Percentiles rank a stretch among this genome's conserved stretches.
phyloP scores from a whole-genome alignment of 2,113 vertebrate species.

The Nesogale talazaci region DNA sequence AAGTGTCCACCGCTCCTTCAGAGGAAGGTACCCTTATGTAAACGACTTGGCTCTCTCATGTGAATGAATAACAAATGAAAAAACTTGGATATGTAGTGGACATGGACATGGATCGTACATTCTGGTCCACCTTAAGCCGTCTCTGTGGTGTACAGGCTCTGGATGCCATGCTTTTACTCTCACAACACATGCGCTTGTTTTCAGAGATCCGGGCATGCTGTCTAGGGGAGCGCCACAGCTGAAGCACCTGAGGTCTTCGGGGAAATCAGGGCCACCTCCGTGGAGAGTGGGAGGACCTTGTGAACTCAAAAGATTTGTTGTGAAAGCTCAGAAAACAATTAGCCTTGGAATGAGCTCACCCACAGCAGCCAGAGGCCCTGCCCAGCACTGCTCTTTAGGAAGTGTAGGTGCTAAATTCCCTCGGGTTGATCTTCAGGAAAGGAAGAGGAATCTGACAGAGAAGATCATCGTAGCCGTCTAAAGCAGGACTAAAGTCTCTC shows the following conservation, averaged over 20 bases:
- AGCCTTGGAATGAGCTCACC: background rate
- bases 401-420: background rate
- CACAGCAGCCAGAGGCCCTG: background rate
- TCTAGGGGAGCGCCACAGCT: background rate
- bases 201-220: background rate
- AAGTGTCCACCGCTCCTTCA: background rate
- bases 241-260: slow-evolving; percentile 14
- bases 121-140: background rate
- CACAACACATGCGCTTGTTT: background rate
- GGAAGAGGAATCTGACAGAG: slow-evolving; percentile 15
- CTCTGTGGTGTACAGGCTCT: background rate
- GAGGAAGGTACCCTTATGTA: background rate
- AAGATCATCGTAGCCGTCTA: background rate
- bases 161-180: background rate
- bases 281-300: background rate
- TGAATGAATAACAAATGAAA: background rate
- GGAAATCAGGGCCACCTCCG: slow-evolving; percentile 45
- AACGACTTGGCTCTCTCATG: background rate
- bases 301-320: slow-evolving; percentile 9
- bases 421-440: slow-evolving; percentile 47
- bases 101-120: background rate
- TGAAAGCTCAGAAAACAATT: slow-evolving; percentile 60
- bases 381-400: slow-evolving; percentile 38
- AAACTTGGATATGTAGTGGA: background rate
- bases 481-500: background rate